Evolutionary conservation across 2,888 invertebrate species (phyloP), one percentile per base, ranked within the genome.

Genomic region (Hemithea aestivaria): DNA sequence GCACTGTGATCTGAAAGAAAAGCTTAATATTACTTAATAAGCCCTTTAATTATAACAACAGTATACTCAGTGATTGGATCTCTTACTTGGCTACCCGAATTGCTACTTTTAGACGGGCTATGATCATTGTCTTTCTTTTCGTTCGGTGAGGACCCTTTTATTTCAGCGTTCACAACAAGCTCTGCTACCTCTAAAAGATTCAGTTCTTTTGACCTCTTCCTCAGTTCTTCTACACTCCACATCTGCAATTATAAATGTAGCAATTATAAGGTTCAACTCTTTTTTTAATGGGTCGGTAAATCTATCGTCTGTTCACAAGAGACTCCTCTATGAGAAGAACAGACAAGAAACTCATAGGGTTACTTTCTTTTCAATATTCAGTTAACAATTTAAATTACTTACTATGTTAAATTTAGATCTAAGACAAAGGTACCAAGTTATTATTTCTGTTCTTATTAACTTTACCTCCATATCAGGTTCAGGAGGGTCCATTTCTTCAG

Each of bases 21-120:
- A 48, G 26, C 29, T n/a, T 10, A 33, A 11, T 29, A 10, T 43
- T 40, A 37, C 36, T 16, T 36, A 20, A n/a, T n/a, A n/a, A n/a
- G n/a, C n/a, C n/a, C n/a, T n/a, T n/a, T n/a, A n/a, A n/a, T n/a
- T n/a, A n/a, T n/a, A n/a, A n/a, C n/a, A n/a, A n/a, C n/a, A n/a
- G n/a, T n/a, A n/a, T n/a, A n/a, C n/a, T n/a, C n/a, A n/a, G n/a
- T n/a, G n/a, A n/a, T n/a, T n/a, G n/a, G n/a, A n/a, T 7, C 28
- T 68, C 80, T 84, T 79, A 93, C 93, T 88, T 93, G 93, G 73
- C 93, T 93, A 61, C 92, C 94, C 33, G 93, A 92, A 48, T 93
- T 93, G 56, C 93, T 92, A 70, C 93, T 93, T 65, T 90, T 91
- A 44, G 93, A 93, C 45, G 92, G 92, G 71, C 91, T 91, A 53